Conservation (phyloP, 2,797 vertebrate species). For the Aselliscus stoliczkanus region DNA sequence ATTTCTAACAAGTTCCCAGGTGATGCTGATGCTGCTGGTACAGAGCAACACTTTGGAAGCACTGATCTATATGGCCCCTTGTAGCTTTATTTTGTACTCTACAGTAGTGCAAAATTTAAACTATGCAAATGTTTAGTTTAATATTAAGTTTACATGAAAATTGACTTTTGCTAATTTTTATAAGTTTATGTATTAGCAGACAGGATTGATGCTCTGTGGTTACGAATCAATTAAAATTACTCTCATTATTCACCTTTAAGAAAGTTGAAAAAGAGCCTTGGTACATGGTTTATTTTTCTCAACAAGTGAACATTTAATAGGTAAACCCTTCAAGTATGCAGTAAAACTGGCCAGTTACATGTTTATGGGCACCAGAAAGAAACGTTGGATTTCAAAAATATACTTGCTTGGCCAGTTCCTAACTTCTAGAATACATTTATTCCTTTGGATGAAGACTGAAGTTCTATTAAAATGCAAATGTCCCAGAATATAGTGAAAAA, state of each 20-base stretch:
- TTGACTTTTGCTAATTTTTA: background rate
- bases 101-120: background rate
- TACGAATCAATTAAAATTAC: constrained; percentile 12
- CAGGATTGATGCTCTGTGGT: background rate
- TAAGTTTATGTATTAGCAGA: background rate
- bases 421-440: constrained; percentile 17
- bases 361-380: background rate
- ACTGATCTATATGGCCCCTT: background rate
- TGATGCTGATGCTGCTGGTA: background rate
- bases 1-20: background rate
- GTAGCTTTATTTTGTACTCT: background rate
- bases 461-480: constrained; percentile 53
- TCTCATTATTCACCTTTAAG: background rate
- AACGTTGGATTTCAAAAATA: constrained; percentile 15
- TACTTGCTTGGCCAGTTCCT: background rate
- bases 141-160: background rate
- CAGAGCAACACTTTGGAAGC: background rate
- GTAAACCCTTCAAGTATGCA: background rate
- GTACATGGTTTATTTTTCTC: background rate
- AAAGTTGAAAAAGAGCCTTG: background rate
- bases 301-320: background rate
- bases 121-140: background rate
- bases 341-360: background rate
- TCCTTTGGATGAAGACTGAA: constrained; percentile 31
- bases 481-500: background rate